Base-by-base conservation (phyloP, 1,140 invertebrate species). In the Rhagoletis pomonella region DNA sequence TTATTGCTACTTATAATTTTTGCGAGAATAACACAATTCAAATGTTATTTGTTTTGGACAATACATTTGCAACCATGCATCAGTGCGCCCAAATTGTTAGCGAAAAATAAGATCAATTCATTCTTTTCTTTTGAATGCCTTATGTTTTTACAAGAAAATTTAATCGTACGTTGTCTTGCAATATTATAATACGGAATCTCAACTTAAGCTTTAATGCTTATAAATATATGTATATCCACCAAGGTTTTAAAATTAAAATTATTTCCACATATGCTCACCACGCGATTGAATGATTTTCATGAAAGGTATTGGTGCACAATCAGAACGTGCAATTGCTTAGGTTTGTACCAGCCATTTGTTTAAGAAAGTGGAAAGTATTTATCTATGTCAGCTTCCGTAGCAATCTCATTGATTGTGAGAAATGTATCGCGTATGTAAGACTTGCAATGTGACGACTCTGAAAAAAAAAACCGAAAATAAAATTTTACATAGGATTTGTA, bases 401-500 rank as follows among this genome's bases (percentile, higher is more conserved):
- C 89, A 60, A 92, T 92, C 90, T 91, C 90, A 88, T 90, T 87
- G 14, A 91, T 64, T 10, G 89, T 88, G 44, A 90, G 89, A 87
- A 93, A 93, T 29, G 88, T 90, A 39, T 92, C 89, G 59, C 90
- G 90, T 44, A 93, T 91, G 88, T 93, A 94, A 17, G 91, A 89
- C 89, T 94, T 94, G 39, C 94, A 93, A 65, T 91, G 91, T 67
- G 92, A 89, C 86, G 94, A 93, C 87, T 93, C 94, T 92, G 94
- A 92, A 47, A 89, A 85, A 19, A 85, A 29, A 60, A 87, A 87
- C 10, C 9, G 50, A 50, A 17, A 81, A 81, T 50, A 4, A 81
- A 1, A 29, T 29, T 29, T 29, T 29, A 29, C 29, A 29, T 29
- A 29, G 29, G 29, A 29, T 29, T 29, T 29, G 29, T 29, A 29